These are phyloP conservation scores for Perizoma flavofasciatum DNA, from an alignment of 2,888 invertebrate genomes.

Conservation along the genomic window DNA sequence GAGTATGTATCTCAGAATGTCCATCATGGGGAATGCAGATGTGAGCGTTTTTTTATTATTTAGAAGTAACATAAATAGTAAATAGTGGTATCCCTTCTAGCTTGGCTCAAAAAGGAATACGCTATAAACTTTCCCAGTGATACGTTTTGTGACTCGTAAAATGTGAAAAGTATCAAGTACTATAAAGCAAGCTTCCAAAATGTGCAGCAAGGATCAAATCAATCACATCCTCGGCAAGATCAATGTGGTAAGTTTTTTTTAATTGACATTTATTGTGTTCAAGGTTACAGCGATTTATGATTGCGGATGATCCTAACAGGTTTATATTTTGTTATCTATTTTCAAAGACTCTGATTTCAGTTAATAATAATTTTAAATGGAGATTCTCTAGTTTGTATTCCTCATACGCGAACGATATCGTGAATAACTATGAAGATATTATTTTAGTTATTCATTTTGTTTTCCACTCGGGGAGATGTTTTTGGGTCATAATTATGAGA, in stretches of 20 bases:
- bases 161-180: constrained; percentile 57
- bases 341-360: background rate
- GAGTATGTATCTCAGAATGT: too few species aligned
- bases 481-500: too few species aligned
- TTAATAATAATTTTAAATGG: background rate
- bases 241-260: constrained; percentile 85
- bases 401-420: too few species aligned
- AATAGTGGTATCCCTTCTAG: background rate
- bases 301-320: background rate
- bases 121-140: constrained; percentile 37
- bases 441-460: too few species aligned
- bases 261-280: constrained; percentile 14
- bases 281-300: constrained; percentile 7
- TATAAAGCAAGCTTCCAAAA: constrained; percentile 49
- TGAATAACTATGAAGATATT: too few species aligned
- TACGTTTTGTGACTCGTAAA: constrained; percentile 49
- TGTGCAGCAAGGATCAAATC: constrained; percentile 89
- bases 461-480: too few species aligned
- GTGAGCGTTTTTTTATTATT: background rate
- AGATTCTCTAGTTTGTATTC: too few species aligned
- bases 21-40: too few species aligned
- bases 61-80: too few species aligned
- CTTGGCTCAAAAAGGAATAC: constrained; percentile 31
- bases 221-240: constrained; percentile 89
- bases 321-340: constrained; percentile 1